Conservation (phyloP, 2,113 vertebrate genomes). For the Ivindomyrus marchei region DNA sequence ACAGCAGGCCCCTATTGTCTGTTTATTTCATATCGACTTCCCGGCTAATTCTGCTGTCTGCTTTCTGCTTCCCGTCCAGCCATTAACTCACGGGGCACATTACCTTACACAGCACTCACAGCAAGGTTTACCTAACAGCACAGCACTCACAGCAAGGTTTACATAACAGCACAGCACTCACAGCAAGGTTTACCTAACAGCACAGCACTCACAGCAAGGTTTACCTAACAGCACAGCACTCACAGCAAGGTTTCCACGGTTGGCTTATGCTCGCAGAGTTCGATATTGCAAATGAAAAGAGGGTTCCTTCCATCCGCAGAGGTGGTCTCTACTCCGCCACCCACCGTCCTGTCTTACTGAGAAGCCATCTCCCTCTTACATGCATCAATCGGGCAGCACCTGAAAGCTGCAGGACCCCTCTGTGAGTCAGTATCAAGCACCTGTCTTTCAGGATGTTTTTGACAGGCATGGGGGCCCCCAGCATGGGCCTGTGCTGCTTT, state of each 20-base stretch:
- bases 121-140: no score
- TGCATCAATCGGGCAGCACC: not conserved
- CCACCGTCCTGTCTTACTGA: not conserved
- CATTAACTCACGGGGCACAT: not conserved
- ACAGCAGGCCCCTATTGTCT: not conserved
- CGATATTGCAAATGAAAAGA: not conserved
- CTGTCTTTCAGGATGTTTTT: not conserved
- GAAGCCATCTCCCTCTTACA: not conserved
- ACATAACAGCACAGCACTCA: not conserved
- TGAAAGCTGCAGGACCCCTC: not conserved
- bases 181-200: not conserved
- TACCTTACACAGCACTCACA: not conserved
- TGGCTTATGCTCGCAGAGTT: not conserved
- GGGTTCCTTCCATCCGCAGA: not conserved
- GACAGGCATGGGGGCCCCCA: not conserved
- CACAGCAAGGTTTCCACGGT: not conserved
- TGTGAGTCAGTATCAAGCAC: not conserved
- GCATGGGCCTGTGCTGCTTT: not conserved
- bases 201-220: not conserved
- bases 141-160: no score
- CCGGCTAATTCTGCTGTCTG: not conserved
- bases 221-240: not conserved
- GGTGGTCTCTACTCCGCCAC: not conserved
- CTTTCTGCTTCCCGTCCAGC: not conserved
- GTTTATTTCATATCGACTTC: not conserved